phyloP scores from a whole-genome alignment of 2,888 invertebrate genomes.

The Caenorhabditis doughertyi region DNA sequence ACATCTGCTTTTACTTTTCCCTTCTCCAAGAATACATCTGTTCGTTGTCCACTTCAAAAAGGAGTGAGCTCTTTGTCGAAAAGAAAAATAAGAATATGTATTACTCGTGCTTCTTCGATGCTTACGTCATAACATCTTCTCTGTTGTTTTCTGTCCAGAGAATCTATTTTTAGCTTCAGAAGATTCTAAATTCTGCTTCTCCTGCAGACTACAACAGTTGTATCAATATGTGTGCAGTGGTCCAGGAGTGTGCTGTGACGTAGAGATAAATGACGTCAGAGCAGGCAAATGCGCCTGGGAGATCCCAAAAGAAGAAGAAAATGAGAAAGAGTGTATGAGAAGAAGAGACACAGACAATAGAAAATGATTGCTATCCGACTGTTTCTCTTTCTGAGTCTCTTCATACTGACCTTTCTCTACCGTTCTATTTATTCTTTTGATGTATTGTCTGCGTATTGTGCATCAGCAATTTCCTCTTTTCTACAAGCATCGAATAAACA shows the following conservation, averaged over 20 bases:
- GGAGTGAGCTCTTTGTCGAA: not conserved
- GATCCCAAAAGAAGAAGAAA: conserved; percentile 13
- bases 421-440: conserved; percentile 12
- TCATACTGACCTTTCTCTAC: conserved; percentile 23
- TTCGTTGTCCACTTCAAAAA: not conserved
- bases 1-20: too few relatives aligned
- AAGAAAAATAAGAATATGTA: conserved; percentile 3
- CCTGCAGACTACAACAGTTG: conserved; percentile 1
- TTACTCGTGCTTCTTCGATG: conserved; percentile 4
- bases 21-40: too few relatives aligned
- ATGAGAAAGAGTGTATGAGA: not conserved
- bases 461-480: conserved; percentile 1
- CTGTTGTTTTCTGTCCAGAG: conserved; percentile 5
- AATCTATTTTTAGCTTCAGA: conserved; percentile 18
- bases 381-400: conserved; percentile 21
- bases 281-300: not conserved
- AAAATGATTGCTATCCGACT: conserved; percentile 21
- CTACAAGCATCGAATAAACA: not conserved
- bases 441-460: conserved; percentile 11
- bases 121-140: conserved; percentile 20
- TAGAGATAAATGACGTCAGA: conserved; percentile 20
- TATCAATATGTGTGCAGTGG: conserved; percentile 10
- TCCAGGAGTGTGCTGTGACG: conserved; percentile 33
- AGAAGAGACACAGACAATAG: conserved; percentile 19
- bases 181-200: conserved; percentile 25